A percentile compares a stretch with the other conserved stretches of the same genome.
These are phyloP conservation scores for Hydriomena furcata DNA, from an alignment of 2,888 invertebrate genomes.

Conservation along the genomic window DNA sequence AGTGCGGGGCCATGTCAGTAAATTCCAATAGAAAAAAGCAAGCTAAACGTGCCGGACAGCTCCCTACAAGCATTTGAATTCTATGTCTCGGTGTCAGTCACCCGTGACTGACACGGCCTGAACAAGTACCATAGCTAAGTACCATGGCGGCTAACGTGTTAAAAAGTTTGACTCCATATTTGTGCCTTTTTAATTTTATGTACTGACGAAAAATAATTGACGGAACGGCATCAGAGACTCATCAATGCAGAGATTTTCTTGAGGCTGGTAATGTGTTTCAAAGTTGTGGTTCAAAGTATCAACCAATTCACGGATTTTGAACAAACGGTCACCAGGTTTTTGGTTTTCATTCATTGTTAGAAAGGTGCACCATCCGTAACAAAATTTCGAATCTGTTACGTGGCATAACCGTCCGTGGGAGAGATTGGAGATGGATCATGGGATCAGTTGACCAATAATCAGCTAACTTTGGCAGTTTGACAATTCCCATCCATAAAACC, in stretches of 20 bases:
- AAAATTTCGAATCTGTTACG: conserved; percentile 41
- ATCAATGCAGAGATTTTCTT: conserved; percentile 42
- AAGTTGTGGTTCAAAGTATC: conserved; percentile 40
- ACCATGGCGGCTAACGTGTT: too few relatives aligned
- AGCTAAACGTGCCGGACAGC: neutral
- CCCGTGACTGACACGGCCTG: neutral
- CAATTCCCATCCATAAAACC: conserved; percentile 42
- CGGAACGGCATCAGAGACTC: conserved; percentile 41
- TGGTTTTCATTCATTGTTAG: conserved; percentile 32
- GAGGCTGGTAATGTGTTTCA: conserved; percentile 39
- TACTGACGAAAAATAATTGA: conserved; percentile 41
- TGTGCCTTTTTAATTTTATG: conserved; percentile 39
- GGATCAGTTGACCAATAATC: conserved; percentile 44
- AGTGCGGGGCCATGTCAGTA: neutral
- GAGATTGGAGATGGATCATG: conserved; percentile 39
- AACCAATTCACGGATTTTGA: conserved; percentile 41
- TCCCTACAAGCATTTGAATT: neutral
- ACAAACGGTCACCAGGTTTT: conserved; percentile 36
- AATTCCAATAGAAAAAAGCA: neutral
- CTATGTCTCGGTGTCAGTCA: neutral
- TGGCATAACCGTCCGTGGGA: conserved; percentile 41
- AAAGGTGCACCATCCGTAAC: conserved; percentile 36
- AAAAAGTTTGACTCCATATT: conserved; percentile 41
- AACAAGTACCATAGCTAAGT: too few relatives aligned
- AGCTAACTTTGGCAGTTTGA: conserved; percentile 41